These are phyloP conservation scores for Pelvicachromis taeniatus DNA, from an alignment of 2,113 vertebrate genomes.

Conservation along the genomic window DNA sequence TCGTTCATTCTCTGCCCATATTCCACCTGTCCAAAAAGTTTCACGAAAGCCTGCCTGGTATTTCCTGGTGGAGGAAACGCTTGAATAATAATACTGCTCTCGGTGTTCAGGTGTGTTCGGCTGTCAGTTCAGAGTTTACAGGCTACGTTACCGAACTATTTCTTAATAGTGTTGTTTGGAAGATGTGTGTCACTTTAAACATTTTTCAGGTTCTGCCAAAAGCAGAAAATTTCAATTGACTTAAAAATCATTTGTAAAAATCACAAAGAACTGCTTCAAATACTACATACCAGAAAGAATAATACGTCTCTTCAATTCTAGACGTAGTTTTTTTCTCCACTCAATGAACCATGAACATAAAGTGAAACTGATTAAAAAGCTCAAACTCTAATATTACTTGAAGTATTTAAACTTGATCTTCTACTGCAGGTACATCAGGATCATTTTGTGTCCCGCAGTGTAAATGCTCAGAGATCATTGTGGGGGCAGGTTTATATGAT, in stretches of 20 bases:
- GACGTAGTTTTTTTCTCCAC: neutral
- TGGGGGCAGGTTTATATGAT: neutral
- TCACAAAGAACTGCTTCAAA: rapidly evolving
- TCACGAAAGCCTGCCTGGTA: neutral
- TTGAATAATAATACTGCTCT: neutral
- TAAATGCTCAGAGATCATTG: neutral
- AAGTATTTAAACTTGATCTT: neutral
- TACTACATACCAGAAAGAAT: neutral
- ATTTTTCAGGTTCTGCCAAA: neutral
- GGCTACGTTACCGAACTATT: neutral
- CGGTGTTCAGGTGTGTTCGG: neutral
- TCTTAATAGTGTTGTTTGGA: neutral
- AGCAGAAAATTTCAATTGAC: neutral
- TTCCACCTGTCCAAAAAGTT: neutral
- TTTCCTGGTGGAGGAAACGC: neutral
- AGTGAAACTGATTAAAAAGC: neutral
- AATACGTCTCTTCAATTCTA: neutral
- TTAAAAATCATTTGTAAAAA: neutral
- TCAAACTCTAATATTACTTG: rapidly evolving
- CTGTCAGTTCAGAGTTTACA: neutral
- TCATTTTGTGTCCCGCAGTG: too few relatives aligned
- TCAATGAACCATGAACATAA: neutral
- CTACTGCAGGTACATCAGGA: neutral
- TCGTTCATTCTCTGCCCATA: neutral
- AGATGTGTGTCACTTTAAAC: rapidly evolving